phyloP scores from a whole-genome alignment of 2,888 invertebrate genomes.

The Yponomeuta cagnagella region DNA sequence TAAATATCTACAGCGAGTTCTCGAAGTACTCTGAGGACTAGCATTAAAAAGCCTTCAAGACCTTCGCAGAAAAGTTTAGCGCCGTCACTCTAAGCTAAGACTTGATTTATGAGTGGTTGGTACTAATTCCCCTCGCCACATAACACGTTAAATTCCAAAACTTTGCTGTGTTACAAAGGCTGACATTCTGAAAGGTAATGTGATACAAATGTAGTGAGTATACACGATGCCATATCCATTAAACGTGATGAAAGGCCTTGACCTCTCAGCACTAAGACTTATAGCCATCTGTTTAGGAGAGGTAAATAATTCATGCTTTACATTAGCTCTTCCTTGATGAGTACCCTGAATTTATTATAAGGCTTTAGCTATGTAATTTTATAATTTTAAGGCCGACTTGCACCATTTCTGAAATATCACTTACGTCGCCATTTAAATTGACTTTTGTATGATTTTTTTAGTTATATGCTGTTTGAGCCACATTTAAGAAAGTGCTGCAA shows the following conservation, averaged over 20 bases:
- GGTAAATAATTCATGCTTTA: not conserved
- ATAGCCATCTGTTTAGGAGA: not conserved
- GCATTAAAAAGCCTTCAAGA: not conserved
- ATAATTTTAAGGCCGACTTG: too few relatives aligned
- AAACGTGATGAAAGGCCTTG: not conserved
- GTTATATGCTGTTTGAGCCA: too few relatives aligned
- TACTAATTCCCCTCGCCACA: not conserved
- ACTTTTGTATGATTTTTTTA: too few relatives aligned
- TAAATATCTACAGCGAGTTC: too few relatives aligned
- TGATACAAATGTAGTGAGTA: not conserved
- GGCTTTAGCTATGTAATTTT: too few relatives aligned
- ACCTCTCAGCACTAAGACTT: not conserved
- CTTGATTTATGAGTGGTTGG: not conserved
- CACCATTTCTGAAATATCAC: too few relatives aligned
- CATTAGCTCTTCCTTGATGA: not conserved
- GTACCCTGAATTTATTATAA: not conserved
- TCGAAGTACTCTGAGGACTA: not conserved
- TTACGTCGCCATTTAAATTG: too few relatives aligned
- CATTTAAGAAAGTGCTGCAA: too few relatives aligned
- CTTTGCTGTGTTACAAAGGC: not conserved
- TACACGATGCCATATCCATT: not conserved
- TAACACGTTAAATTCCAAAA: conserved; percentile 1
- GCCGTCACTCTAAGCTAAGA: not conserved
- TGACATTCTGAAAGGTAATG: not conserved
- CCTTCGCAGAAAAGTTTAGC: not conserved